A percentile compares a stretch with the other conserved stretches of the same genome.
Conservation (phyloP, 2,113 vertebrate species). For the Lepus americanus region DNA sequence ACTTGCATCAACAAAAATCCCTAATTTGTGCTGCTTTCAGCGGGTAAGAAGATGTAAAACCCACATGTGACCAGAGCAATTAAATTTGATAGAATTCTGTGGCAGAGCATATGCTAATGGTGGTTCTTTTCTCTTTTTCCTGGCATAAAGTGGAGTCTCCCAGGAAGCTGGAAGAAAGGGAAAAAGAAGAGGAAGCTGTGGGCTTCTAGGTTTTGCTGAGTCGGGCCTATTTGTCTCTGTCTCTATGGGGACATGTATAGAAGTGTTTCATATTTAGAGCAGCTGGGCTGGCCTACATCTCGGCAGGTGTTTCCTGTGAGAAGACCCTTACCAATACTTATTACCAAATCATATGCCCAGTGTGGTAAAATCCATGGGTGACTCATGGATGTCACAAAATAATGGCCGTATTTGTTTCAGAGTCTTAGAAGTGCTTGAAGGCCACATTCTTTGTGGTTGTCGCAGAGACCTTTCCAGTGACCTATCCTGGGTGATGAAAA, state of each 20-base stretch:
- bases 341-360: slow-evolving; percentile 37
- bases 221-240: slow-evolving; percentile 41
- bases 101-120: not conserved
- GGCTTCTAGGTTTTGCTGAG: not conserved
- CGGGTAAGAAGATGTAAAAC: not conserved
- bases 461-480: slow-evolving; percentile 15
- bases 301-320: slow-evolving; percentile 75
- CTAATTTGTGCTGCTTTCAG: not conserved
- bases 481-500: slow-evolving; percentile 15
- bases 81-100: not conserved
- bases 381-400: slow-evolving; percentile 40
- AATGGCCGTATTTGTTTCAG: slow-evolving; percentile 39
- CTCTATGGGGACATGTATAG: not conserved
- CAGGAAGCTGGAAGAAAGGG: not conserved
- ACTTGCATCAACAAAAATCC: not conserved
- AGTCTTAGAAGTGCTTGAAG: not conserved
- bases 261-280: slow-evolving; percentile 69
- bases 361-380: slow-evolving; percentile 31
- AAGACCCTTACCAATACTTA: slow-evolving; percentile 34
- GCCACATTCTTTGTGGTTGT: not conserved
- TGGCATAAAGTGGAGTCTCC: not conserved
- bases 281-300: slow-evolving; percentile 40
- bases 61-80: not conserved
- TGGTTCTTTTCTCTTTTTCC: not conserved
- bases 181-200: slow-evolving; percentile 18